phyloP scores from a whole-genome alignment of 1,140 invertebrate genomes.

The Monomorium pharaonis region DNA sequence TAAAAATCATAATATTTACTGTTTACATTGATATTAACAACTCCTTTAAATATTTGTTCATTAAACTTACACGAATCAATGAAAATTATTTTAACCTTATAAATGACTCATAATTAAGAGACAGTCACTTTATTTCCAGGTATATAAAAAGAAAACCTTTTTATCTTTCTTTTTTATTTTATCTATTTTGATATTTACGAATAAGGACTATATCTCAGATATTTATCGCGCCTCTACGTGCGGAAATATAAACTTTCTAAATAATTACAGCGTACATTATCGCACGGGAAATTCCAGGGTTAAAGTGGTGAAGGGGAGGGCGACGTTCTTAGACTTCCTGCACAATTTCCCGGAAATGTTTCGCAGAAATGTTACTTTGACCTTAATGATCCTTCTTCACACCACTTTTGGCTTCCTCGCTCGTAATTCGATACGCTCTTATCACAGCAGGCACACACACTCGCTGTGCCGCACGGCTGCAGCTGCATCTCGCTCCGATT shows the following conservation, averaged over 20 bases:
- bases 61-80: too few relatives aligned
- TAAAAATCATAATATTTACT: too few relatives aligned
- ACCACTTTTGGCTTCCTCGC: neutral
- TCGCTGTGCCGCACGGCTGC: too few relatives aligned
- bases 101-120: too few relatives aligned
- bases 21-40: too few relatives aligned
- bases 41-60: too few relatives aligned
- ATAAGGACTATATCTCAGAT: neutral
- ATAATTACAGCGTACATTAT: neutral
- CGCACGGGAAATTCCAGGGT: neutral
- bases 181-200: neutral
- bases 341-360: neutral
- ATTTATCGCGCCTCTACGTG: neutral
- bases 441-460: neutral
- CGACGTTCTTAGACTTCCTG: neutral
- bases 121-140: too few relatives aligned
- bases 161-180: neutral
- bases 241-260: neutral
- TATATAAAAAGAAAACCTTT: neutral
- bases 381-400: slow-evolving; percentile 12
- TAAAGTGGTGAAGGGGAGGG: too few relatives aligned
- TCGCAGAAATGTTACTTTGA: neutral
- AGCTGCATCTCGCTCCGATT: neutral
- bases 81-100: too few relatives aligned
- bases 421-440: neutral